Conservation (phyloP, 2,113 vertebrate species). For the Triplophysa dalaica region DNA sequence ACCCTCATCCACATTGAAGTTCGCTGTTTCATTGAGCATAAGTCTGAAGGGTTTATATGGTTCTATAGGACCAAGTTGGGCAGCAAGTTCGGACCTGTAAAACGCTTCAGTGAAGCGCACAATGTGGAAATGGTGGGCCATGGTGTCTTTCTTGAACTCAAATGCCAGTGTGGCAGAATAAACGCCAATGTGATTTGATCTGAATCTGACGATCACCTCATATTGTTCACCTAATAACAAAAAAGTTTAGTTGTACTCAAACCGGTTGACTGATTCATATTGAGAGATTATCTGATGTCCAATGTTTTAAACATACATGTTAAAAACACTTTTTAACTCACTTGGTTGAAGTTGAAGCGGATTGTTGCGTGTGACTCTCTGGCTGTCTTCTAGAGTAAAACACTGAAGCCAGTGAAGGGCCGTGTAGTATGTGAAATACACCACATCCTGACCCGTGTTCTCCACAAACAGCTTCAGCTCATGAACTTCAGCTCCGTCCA, state of each 20-base stretch:
- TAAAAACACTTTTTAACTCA: conserved; percentile 59
- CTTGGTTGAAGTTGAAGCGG: conserved; percentile 74
- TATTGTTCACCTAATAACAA: conserved; percentile 70
- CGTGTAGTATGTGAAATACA: conserved; percentile 76
- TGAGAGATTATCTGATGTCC: too few species aligned
- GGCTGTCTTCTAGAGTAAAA: conserved; percentile 65
- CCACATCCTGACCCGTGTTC: conserved; percentile 67
- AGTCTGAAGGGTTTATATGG: conserved; percentile 73
- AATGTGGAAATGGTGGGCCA: conserved; percentile 74
- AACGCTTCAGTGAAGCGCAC: conserved; percentile 76
- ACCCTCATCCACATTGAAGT: conserved; percentile 73
- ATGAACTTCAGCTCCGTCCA: conserved; percentile 47
- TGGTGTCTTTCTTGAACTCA: conserved; percentile 72
- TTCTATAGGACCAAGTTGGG: conserved; percentile 72
- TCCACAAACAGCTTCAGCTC: conserved; percentile 69
- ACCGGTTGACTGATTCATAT: too few species aligned
- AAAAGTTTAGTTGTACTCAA: background rate
- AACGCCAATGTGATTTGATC: conserved; percentile 70
- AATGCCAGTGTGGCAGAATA: conserved; percentile 75
- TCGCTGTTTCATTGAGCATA: conserved; percentile 41
- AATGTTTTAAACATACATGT: too few species aligned
- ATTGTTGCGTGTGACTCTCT: conserved; percentile 60
- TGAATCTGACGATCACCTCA: conserved; percentile 72
- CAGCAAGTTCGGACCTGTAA: conserved; percentile 69
- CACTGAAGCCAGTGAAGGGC: conserved; percentile 49